phyloP scores from a whole-genome alignment of 1,140 invertebrate species.

The Theocolax elegans region DNA sequence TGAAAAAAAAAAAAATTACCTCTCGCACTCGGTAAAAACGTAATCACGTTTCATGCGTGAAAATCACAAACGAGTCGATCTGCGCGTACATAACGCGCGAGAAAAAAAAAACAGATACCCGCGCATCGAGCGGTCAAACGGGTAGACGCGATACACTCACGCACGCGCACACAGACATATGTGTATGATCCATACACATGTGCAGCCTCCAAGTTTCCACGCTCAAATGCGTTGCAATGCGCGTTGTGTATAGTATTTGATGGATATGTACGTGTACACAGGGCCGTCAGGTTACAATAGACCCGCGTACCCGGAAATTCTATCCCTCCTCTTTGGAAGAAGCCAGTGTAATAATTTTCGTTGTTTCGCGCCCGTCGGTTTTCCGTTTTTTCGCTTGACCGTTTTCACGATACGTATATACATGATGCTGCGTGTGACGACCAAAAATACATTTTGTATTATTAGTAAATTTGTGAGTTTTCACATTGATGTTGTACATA shows the following conservation, averaged over 20 bases:
- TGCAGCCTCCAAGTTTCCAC: neutral
- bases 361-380: no score
- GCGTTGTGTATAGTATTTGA: neutral
- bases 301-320: slow-evolving; percentile 1
- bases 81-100: neutral
- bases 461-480: no score
- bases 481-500: no score
- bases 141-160: no score
- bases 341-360: slow-evolving; percentile 15
- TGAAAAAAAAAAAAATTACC: no score
- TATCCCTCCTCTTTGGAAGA: neutral
- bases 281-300: slow-evolving; percentile 5
- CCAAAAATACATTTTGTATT: no score
- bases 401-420: no score
- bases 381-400: no score
- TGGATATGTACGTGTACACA: neutral
- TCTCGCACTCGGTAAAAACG: no score
- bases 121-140: neutral
- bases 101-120: slow-evolving; percentile 10
- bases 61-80: neutral
- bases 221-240: neutral
- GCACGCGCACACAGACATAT: neutral
- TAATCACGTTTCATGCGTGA: neutral
- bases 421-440: no score
- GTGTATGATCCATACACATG: neutral